Evolutionary conservation across 2,797 vertebrate species (phyloP).

Genomic region (Notamacropus eugenii): DNA sequence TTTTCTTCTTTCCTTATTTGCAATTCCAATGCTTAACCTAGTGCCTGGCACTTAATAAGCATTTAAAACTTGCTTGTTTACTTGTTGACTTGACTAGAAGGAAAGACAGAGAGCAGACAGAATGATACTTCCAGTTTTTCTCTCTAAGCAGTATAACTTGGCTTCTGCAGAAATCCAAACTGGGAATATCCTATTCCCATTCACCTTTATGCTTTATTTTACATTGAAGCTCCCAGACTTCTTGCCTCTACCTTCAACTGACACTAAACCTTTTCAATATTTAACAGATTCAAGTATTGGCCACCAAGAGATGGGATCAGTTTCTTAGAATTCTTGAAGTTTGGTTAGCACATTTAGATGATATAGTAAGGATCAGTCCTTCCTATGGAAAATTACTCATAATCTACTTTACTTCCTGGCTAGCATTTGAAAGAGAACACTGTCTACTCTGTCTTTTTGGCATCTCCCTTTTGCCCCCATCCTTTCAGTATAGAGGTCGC

Average conservation of each 20-base stretch:
- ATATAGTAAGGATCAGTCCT: not conserved
- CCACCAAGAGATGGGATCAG: conserved; percentile 14
- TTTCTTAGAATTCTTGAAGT: conserved; percentile 14
- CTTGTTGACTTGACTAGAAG: not conserved
- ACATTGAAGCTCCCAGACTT: not conserved
- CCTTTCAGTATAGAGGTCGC: not conserved
- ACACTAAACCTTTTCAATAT: conserved; percentile 2
- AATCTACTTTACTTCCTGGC: not conserved
- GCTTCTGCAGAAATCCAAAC: not conserved
- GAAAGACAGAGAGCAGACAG: not conserved
- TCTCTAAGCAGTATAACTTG: not conserved
- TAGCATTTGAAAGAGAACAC: not conserved
- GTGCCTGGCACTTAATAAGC: not conserved
- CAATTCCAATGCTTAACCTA: not conserved
- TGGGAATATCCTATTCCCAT: not conserved
- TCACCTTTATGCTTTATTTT: not conserved
- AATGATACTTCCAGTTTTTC: not conserved
- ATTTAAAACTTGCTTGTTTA: not conserved
- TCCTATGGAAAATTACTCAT: not conserved
- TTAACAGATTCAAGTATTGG: not conserved
- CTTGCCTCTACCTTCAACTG: not conserved
- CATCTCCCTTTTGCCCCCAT: not conserved
- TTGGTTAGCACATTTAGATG: not conserved
- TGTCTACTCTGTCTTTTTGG: not conserved
- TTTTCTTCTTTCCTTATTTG: not conserved